Base-by-base conservation (phyloP, 92 coral and sea anemone genomes). In the Zoanthus gigantus region DNA sequence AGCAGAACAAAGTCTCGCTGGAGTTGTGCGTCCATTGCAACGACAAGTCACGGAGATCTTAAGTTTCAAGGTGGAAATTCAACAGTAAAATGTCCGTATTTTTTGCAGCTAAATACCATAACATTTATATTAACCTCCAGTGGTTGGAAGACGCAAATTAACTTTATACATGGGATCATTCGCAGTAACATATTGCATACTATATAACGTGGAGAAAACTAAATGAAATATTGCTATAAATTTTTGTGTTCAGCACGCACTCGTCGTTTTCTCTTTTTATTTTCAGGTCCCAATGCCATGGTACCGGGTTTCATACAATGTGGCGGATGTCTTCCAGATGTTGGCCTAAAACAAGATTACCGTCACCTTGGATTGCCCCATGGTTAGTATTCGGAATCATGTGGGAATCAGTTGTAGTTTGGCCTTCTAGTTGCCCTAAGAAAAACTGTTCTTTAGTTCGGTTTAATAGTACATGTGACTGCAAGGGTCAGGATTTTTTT, bases 201-300 rank as follows among this genome's bases (percentile, higher is more conserved):
- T 63, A 63, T 30, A 11, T 65, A 28, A 45, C 18, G 18, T 45
- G 73, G 17, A 68, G 74, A 68, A 81, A 48, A 65, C 74, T 65
- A 48, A 5, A 66, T 46, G 75, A 81, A 34, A 12, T 66, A 67
- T 12, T 28, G 66, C 28, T 77, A 54, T 52, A 77, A 30, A 18
- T 54, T 37, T 79, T 87, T 86, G 85, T 90, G 93, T 87, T 72
- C 98, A 90, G 98, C 98, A 91, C 91, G 96, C 96, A 94, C 98
- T 95, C 98, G 98, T 95, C 93, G 90, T 83, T 79, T 89, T 94
- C 89, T 94, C 93, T 95, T 94, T 94, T 95, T 86, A 87, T 66
- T 92, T 95, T 78, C 96, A 94, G 96, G 90, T 91, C 63, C 75
- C 16, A 6, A 53, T 17, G 6, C 85, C 61, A 29, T 46, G 61